A percentile compares a stretch with the other conserved stretches of the same genome.
Evolutionary conservation across 2,888 invertebrate species (phyloP).

Genomic region (Campoplex capitator): DNA sequence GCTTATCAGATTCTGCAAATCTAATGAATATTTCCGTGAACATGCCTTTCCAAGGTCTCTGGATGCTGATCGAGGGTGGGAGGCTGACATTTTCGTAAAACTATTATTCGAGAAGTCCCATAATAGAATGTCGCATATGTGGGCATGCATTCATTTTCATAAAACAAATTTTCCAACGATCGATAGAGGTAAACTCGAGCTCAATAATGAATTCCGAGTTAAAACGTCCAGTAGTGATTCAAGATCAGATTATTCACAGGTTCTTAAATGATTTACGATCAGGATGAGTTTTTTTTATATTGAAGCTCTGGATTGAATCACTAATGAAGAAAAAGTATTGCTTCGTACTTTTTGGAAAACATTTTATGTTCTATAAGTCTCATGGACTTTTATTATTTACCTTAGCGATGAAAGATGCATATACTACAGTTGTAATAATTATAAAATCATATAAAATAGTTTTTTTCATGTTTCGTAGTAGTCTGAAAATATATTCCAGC

Average conservation of each 20-base stretch:
- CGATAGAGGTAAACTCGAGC: not conserved
- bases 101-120: not conserved
- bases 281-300: too few relatives aligned
- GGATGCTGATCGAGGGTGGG: not conserved
- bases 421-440: too few relatives aligned
- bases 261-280: too few relatives aligned
- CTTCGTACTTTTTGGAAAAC: too few relatives aligned
- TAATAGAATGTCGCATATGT: not conserved
- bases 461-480: not conserved
- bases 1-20: not conserved
- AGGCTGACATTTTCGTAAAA: not conserved
- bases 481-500: constrained; percentile 27
- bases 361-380: too few relatives aligned
- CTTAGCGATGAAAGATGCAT: too few relatives aligned
- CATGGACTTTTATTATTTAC: too few relatives aligned
- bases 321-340: too few relatives aligned
- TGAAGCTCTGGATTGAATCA: too few relatives aligned
- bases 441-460: not conserved
- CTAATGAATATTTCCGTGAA: not conserved
- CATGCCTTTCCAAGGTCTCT: not conserved
- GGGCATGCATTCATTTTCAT: not conserved
- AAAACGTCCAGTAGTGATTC: too few relatives aligned
- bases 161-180: not conserved
- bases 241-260: too few relatives aligned
- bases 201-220: not conserved